Percentiles rank a stretch among this genome's conserved stretches.
These are phyloP conservation scores for Leptinotarsa defecta DNA, from an alignment of 1,140 invertebrate genomes.

Conservation along the genomic window DNA sequence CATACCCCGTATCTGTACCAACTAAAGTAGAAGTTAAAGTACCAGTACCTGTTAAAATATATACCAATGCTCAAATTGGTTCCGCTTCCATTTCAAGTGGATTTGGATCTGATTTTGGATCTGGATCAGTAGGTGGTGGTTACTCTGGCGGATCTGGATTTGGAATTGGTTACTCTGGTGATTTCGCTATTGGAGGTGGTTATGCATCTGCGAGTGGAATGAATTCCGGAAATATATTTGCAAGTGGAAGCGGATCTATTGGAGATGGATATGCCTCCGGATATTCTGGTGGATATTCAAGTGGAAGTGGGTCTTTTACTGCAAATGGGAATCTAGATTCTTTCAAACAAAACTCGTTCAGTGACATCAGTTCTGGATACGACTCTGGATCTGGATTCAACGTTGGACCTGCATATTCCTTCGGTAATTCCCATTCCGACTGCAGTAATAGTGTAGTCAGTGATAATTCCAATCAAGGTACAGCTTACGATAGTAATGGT, in stretches of 20 bases:
- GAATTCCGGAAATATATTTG: constrained; percentile 14
- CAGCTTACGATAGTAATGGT: constrained; percentile 39
- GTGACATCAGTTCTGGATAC: neutral
- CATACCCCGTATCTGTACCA: constrained; percentile 44
- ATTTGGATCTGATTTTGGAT: constrained; percentile 27
- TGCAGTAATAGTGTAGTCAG: neutral
- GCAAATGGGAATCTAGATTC: neutral
- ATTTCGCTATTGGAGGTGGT: constrained; percentile 10
- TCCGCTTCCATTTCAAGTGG: constrained; percentile 19
- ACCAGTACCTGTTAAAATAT: constrained; percentile 39
- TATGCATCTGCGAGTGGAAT: neutral
- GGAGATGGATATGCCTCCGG: constrained; percentile 21
- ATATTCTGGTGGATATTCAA: constrained; percentile 2
- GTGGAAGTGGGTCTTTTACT: neutral
- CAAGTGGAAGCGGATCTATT: constrained; percentile 18
- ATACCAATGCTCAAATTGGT: constrained; percentile 30
- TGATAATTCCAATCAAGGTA: constrained; percentile 4
- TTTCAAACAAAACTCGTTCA: neutral
- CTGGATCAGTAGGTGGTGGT: neutral
- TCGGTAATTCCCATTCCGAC: neutral
- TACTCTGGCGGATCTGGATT: constrained; percentile 24
- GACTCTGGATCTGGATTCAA: neutral
- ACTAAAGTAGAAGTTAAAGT: constrained; percentile 42
- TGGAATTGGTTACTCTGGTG: constrained; percentile 16
- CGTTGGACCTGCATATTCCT: too few species aligned